A percentile compares a stretch with the other conserved stretches of the same genome.
Evolutionary conservation across 64 coral and sea anemone species (phyloP).

Genomic region (Porites lutea): DNA sequence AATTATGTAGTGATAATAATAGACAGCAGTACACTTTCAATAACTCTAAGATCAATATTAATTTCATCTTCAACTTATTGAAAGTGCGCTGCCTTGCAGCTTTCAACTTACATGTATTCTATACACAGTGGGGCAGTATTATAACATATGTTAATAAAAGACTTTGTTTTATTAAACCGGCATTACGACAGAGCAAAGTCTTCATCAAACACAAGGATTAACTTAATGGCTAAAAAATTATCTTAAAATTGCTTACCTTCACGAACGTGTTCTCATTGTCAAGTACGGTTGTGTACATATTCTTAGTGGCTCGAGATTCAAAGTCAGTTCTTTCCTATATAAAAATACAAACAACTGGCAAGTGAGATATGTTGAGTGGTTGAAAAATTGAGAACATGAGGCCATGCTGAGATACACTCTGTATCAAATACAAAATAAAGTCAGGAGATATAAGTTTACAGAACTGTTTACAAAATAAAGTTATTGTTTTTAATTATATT

Average conservation of each 20-base stretch:
- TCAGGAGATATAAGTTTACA: too few relatives aligned
- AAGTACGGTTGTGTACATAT: constrained; percentile 92
- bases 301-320: constrained; percentile 91
- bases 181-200: background rate
- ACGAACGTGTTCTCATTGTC: constrained; percentile 96
- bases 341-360: background rate
- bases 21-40: too few relatives aligned
- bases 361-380: too few relatives aligned
- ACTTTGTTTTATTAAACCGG: background rate
- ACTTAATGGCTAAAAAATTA: background rate
- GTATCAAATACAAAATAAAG: too few relatives aligned
- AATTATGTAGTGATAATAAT: too few relatives aligned
- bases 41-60: too few relatives aligned
- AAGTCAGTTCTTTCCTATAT: constrained; percentile 91
- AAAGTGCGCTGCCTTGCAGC: background rate
- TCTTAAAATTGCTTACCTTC: constrained; percentile 52
- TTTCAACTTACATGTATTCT: background rate
- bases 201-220: background rate
- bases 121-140: background rate
- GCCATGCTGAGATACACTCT: too few relatives aligned
- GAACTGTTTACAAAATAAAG: too few relatives aligned
- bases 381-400: too few relatives aligned
- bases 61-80: background rate
- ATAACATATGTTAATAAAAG: constrained; percentile 15
- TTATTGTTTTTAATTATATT: too few relatives aligned